phyloP scores from a whole-genome alignment of 2,888 invertebrate species.

The Cheilosia soror region DNA sequence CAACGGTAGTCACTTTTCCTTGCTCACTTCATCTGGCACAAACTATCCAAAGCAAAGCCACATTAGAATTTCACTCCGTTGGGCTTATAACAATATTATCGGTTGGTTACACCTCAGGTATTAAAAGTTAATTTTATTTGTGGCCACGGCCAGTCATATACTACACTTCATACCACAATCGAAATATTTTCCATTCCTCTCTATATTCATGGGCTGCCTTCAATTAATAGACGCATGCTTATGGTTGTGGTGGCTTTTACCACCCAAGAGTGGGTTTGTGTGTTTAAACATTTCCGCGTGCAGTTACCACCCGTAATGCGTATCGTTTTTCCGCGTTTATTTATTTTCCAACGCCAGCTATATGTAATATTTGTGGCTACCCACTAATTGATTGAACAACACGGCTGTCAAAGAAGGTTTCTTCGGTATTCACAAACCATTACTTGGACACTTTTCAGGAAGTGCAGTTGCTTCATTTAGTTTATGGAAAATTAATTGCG shows the following conservation, averaged over 20 bases:
- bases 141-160: conserved; percentile 8
- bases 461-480: conserved; percentile 50
- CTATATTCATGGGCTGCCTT: conserved; percentile 28
- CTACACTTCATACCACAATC: conserved; percentile 51
- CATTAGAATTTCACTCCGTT: background rate
- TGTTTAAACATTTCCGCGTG: conserved; percentile 59
- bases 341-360: conserved; percentile 39
- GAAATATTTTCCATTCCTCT: conserved; percentile 60
- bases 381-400: conserved; percentile 31
- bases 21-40: background rate
- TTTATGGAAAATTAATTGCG: conserved; percentile 51
- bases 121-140: conserved; percentile 5
- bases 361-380: background rate
- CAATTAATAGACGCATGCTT: conserved; percentile 2
- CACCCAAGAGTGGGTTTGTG: conserved; percentile 49
- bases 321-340: conserved; percentile 70
- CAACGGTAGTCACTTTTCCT: background rate
- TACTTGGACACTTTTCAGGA: conserved; percentile 61
- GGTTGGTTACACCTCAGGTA: conserved; percentile 19
- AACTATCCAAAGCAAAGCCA: background rate
- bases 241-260: conserved; percentile 18
- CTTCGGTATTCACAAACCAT: conserved; percentile 45
- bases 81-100: conserved; percentile 1
- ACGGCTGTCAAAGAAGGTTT: conserved; percentile 49
- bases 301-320: conserved; percentile 70